Evolutionary conservation across 2,888 invertebrate genomes (phyloP), one percentile per base, ranked within the genome.

Genomic region (Cyaniris semiargus): DNA sequence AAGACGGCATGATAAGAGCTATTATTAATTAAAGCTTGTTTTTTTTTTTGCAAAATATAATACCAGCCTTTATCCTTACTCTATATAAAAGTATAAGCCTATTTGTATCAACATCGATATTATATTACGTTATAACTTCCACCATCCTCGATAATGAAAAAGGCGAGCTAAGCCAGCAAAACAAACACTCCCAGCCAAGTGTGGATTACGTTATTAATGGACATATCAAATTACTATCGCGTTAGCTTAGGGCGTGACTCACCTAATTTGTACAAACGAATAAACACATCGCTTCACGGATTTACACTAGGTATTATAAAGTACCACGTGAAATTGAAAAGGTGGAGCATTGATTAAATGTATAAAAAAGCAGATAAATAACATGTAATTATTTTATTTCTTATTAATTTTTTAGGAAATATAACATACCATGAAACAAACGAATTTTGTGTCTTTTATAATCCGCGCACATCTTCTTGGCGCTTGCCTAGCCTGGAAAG

Each of bases 251-350:
- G 86, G 88, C 85, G 87, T 87, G 88, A 86, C 88, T 92, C 91
- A 92, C 90, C 91, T 88, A 91, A 90, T 92, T 92, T 89, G 87
- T 85, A 84, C 86, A 87, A 88, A 90, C 86, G 83, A 85, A 87
- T 89, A 90, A 90, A 90, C 89, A 90, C 85, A 86, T 85, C 85
- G 86, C 86, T 85, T 81, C 82, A 76, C 84, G 87, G 90, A 90
- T 92, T 91, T 90, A 90, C 90, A 85, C 83, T 85, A 85, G 87
- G n/a, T n/a, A n/a, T n/a, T n/a, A n/a, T 90, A 88, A 90, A 90
- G 86, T 88, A 15, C 3, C 18, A 27, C 27, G 23, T 15, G 53
- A 74, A 53, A 53, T 21, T 74, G 15, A 27, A 74, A 74, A 72
- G 44, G 21, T 58, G 10, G 21, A 58, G 8, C 58, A 21, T 21